These are phyloP conservation scores for Apamea sordens DNA, from an alignment of 2,888 invertebrate genomes.

Conservation along the genomic window DNA sequence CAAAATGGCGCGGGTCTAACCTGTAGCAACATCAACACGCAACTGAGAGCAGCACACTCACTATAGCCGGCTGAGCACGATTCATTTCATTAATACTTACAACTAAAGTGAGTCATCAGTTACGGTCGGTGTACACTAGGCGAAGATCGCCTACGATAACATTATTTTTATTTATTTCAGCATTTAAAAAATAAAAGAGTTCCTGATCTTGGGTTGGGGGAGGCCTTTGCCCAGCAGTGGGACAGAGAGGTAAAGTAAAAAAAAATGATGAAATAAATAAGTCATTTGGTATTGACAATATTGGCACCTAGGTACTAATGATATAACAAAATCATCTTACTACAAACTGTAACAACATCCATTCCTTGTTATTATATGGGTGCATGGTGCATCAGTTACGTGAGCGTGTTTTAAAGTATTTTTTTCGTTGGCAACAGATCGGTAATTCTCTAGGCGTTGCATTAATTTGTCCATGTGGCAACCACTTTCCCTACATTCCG, in stretches of 20 bases:
- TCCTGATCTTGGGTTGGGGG: neutral
- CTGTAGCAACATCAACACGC: slow-evolving; percentile 57
- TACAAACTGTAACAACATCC: too few species aligned
- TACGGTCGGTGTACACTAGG: slow-evolving; percentile 50
- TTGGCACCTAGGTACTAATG: neutral
- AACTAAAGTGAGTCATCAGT: slow-evolving; percentile 61
- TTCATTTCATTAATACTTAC: slow-evolving; percentile 62
- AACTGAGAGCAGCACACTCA: slow-evolving; percentile 53
- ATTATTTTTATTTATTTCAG: neutral
- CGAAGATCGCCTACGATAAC: slow-evolving; percentile 3
- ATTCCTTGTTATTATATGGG: too few species aligned
- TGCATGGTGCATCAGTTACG: neutral
- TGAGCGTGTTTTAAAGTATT: neutral
- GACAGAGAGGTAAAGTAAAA: neutral
- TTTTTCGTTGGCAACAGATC: neutral
- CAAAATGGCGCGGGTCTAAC: slow-evolving; percentile 55
- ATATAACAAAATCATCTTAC: neutral
- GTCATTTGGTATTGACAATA: neutral
- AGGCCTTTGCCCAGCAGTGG: neutral
- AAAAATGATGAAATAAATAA: neutral
- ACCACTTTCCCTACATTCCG: neutral
- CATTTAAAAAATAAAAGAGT: neutral
- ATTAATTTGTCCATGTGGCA: neutral
- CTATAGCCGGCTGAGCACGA: slow-evolving; percentile 53
- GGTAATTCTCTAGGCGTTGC: neutral